Conservation (phyloP, 2,113 vertebrate genomes). For the Otis tarda region DNA sequence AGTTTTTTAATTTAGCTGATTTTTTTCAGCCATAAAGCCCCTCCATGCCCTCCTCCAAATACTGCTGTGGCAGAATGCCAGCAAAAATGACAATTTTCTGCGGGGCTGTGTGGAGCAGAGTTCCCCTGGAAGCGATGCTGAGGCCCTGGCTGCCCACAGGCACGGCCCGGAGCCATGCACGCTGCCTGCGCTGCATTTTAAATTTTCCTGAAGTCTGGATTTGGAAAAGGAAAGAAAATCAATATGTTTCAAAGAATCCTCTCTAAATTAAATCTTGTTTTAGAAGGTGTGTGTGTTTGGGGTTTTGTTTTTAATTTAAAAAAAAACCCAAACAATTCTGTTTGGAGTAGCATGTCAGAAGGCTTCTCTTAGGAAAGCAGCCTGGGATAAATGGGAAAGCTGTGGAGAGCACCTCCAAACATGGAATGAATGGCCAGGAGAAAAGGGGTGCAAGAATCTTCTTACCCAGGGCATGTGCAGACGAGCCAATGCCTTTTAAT, state of each 20-base stretch:
- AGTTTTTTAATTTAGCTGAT: neutral
- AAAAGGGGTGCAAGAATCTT: neutral
- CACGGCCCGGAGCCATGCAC: neutral
- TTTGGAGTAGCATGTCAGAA: neutral
- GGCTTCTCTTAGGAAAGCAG: neutral
- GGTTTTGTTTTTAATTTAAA: neutral
- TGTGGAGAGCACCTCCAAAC: neutral
- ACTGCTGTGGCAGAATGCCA: neutral
- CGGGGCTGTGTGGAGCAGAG: neutral
- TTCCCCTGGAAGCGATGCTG: neutral
- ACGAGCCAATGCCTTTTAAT: neutral
- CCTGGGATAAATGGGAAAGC: neutral
- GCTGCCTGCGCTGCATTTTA: neutral
- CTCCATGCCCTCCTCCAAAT: neutral
- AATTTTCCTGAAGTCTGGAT: neutral
- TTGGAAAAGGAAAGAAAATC: neutral
- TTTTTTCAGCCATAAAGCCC: neutral
- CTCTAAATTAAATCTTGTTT: neutral
- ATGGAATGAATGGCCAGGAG: neutral
- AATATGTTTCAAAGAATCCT: neutral
- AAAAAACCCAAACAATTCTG: neutral
- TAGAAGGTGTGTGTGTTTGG: neutral
- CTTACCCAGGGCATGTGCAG: neutral
- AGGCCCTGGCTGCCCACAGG: neutral
- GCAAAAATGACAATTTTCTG: neutral